Base-by-base conservation (phyloP, 2,797 vertebrate genomes). In the Allobates femoralis region DNA sequence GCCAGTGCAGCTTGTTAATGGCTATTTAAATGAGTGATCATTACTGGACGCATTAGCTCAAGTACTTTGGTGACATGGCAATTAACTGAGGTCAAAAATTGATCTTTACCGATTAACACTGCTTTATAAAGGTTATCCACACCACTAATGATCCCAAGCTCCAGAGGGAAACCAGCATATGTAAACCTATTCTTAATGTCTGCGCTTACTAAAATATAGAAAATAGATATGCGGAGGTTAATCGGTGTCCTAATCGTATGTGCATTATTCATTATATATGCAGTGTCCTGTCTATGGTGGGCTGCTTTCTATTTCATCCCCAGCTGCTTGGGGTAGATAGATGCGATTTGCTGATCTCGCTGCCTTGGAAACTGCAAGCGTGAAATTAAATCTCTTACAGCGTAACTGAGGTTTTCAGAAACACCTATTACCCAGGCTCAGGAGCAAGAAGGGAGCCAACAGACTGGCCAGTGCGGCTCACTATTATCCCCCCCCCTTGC, bases 301-400 rank as follows among this genome's bases (percentile, higher is more conserved):
- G 58, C 87, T 76, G 66, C 58, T 19, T 81, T 69, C 81, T 85
- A 88, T 81, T 69, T 85, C 83, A 88, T 81, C 56, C 83, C n/a
- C 75, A 88, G 83, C 87, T 88, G 87, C 81, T 88, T 76, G 46
- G 87, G 87, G 62, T 55, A 85, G 87, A 88, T 88, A 88, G 87
- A 88, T 81, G 78, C 60, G 60, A 74, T 85, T 78, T 69, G 83
- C 83, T 81, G 78, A 85, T 64, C 78, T 69, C 50, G 51, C 37
- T 85, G 77, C 83, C 71, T 81, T 56, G 37, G 32, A 85, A 85
- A 30, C 83, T 51, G 30, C 50, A 60, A 88, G 87, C 87, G 87
- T 88, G 87, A 88, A 88, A 88, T 88, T 88, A 85, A 82, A 87
- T 84, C 77, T 88, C 87, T 50, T 88, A 80, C 51, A 88, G 87